A percentile compares a stretch with the other conserved stretches of the same genome.
Evolutionary conservation across 2,113 vertebrate genomes (phyloP).

Genomic region (Clarias gariepinus): DNA sequence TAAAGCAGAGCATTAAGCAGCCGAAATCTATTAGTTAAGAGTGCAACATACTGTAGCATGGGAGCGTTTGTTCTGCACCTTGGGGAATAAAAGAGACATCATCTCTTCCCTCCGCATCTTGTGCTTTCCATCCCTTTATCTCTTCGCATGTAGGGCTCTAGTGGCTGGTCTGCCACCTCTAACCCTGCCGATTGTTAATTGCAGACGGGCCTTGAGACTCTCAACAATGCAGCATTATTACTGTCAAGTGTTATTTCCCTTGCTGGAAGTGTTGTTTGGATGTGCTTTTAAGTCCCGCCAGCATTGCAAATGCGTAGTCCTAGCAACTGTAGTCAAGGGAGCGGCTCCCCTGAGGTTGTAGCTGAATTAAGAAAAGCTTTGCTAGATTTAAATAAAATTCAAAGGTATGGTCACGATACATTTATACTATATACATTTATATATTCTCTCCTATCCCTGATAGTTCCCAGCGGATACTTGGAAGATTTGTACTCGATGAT

Average conservation of each 20-base stretch:
- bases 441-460: neutral
- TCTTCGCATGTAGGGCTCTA: neutral
- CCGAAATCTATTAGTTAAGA: slow-evolving; percentile 57
- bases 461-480: neutral
- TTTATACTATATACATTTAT: neutral
- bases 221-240: slow-evolving; percentile 12
- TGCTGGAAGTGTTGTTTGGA: slow-evolving; percentile 33
- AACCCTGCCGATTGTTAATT: neutral
- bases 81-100: neutral
- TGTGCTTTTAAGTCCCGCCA: slow-evolving; percentile 31
- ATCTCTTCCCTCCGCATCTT: neutral
- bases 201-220: slow-evolving; percentile 20
- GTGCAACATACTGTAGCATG: slow-evolving; percentile 40
- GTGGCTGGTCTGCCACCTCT: slow-evolving; percentile 35
- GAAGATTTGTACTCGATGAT: too few relatives aligned
- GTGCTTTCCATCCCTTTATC: neutral
- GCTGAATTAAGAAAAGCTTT: slow-evolving; percentile 7
- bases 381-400: neutral
- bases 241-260: slow-evolving; percentile 31
- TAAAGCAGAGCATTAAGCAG: slow-evolving; percentile 41
- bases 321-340: slow-evolving; percentile 40
- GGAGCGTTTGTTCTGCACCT: slow-evolving; percentile 28
- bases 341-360: slow-evolving; percentile 7
- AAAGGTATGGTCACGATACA: neutral
- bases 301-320: slow-evolving; percentile 28